A percentile compares a stretch with the other conserved stretches of the same genome.
phyloP scores from a whole-genome alignment of 1,140 invertebrate species.

The Zaprionus tsacasi region DNA sequence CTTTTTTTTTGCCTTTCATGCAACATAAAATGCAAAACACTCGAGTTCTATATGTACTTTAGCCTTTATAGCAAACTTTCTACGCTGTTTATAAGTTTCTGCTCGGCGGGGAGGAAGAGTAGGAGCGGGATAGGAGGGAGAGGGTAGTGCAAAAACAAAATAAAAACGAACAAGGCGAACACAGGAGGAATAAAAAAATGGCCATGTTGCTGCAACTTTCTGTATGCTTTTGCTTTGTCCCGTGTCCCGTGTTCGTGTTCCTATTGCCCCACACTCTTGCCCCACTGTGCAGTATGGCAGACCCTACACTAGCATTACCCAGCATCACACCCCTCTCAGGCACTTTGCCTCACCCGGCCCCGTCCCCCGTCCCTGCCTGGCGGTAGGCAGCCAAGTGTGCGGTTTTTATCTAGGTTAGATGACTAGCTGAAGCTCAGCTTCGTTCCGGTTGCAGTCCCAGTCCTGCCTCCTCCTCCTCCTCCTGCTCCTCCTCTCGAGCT shows the following conservation, averaged over 20 bases:
- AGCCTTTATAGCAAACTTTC: slow-evolving; percentile 76
- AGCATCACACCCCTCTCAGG: too few relatives aligned
- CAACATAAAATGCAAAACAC: slow-evolving; percentile 78
- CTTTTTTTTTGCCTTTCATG: slow-evolving; percentile 39
- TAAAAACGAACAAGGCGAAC: slow-evolving; percentile 9
- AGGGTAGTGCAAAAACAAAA: slow-evolving; percentile 14
- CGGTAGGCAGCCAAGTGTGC: slow-evolving; percentile 73
- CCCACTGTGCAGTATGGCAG: neutral
- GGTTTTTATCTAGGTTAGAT: slow-evolving; percentile 75
- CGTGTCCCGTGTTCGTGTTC: slow-evolving; percentile 40
- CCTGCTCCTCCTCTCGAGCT: neutral
- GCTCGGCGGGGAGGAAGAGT: slow-evolving; percentile 26
- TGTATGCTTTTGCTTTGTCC: slow-evolving; percentile 59
- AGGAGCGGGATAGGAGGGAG: neutral
- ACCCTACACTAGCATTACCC: neutral
- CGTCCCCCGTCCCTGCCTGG: neutral
- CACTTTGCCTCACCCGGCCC: neutral
- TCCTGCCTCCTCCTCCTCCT: too few relatives aligned
- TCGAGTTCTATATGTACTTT: slow-evolving; percentile 69
- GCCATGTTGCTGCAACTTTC: slow-evolving; percentile 69
- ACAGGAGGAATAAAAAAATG: slow-evolving; percentile 12
- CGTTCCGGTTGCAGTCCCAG: slow-evolving; percentile 1
- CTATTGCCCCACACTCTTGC: slow-evolving; percentile 25
- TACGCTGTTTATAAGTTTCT: slow-evolving; percentile 76
- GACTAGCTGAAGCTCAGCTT: slow-evolving; percentile 17